These are phyloP conservation scores for Brachypodius melanocephalos DNA, from an alignment of 2,113 vertebrate genomes.

Conservation along the genomic window DNA sequence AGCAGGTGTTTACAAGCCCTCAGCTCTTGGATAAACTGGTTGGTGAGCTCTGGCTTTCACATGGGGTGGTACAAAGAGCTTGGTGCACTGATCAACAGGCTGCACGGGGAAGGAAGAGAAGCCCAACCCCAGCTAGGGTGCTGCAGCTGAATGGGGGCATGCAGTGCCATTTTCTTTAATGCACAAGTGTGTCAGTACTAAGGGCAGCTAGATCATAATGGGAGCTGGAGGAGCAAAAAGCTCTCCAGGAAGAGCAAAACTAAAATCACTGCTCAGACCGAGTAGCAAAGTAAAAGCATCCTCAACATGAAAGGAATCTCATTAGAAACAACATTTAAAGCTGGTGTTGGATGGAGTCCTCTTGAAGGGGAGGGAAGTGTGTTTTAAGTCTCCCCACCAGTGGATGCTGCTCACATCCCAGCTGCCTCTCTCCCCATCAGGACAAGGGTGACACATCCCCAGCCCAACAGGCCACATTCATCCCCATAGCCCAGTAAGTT, in stretches of 20 bases:
- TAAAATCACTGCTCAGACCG: background rate
- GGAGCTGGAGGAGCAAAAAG: background rate
- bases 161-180: background rate
- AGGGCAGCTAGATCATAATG: background rate
- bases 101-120: background rate
- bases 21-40: background rate
- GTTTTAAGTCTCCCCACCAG: background rate
- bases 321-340: background rate
- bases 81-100: background rate
- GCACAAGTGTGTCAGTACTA: background rate
- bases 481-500: background rate
- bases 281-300: background rate
- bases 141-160: background rate
- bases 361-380: background rate
- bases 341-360: background rate
- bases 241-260: background rate
- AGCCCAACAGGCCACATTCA: background rate
- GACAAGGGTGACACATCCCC: background rate
- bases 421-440: background rate
- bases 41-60: background rate
- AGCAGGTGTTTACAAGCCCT: background rate
- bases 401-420: background rate
- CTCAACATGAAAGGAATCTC: background rate
- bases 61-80: rapidly evolving
- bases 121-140: background rate